Conservation (phyloP, 2,797 vertebrate genomes). For the Anguilla marmorata region DNA sequence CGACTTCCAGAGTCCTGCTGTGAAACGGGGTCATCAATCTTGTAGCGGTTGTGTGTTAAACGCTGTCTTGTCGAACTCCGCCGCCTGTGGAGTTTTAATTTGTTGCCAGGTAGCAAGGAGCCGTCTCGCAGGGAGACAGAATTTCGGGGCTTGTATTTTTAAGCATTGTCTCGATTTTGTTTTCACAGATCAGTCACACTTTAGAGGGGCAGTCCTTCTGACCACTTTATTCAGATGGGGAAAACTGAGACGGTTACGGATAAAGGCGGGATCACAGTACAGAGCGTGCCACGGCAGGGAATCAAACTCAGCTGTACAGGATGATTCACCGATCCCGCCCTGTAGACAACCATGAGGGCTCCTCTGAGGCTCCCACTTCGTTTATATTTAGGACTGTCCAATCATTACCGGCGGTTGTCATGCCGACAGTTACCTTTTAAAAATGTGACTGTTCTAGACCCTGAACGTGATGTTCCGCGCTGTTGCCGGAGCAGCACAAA, state of each 20-base stretch:
- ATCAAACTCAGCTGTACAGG: too few species aligned
- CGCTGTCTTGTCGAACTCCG: not conserved
- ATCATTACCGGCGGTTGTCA: not conserved
- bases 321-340: too few species aligned
- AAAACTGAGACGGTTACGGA: not conserved
- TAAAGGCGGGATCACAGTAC: not conserved
- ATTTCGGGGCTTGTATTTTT: not conserved
- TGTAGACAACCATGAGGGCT: too few species aligned
- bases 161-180: not conserved
- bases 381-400: not conserved
- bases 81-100: constrained; percentile 2
- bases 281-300: too few species aligned
- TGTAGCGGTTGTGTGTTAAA: not conserved
- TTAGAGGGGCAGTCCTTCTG: not conserved
- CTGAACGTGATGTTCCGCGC: not conserved
- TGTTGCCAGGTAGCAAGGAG: constrained; percentile 4
- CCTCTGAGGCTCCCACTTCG: not conserved
- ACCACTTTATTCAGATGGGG: not conserved
- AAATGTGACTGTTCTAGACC: not conserved
- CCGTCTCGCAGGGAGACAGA: not conserved
- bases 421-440: not conserved
- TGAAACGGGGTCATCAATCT: not conserved
- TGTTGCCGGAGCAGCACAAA: not conserved
- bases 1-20: not conserved
- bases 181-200: not conserved